These are phyloP conservation scores for Xestia c-nigrum DNA, from an alignment of 2,888 invertebrate genomes.

Conservation along the genomic window DNA sequence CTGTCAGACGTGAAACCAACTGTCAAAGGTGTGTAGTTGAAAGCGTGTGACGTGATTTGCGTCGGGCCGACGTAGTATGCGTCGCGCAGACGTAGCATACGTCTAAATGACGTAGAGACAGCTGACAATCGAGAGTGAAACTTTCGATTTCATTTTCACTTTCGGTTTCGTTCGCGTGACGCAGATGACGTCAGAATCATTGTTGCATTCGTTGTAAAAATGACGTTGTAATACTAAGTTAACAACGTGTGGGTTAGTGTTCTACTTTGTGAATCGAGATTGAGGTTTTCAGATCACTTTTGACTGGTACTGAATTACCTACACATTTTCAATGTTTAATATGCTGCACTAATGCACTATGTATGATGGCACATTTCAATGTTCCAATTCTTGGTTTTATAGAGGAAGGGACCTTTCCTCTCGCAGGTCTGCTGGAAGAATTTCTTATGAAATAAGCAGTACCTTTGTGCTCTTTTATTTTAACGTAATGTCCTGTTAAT, in stretches of 20 bases:
- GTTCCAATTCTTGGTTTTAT: no score
- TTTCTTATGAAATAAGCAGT: no score
- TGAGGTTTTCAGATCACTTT: no score
- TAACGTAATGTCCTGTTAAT: no score
- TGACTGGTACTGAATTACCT: no score
- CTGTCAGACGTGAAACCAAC: neutral
- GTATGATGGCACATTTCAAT: no score
- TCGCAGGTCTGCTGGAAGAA: no score
- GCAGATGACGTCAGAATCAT: slow-evolving; percentile 35
- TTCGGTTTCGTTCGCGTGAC: slow-evolving; percentile 62
- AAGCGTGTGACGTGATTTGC: slow-evolving; percentile 30
- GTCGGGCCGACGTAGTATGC: slow-evolving; percentile 4
- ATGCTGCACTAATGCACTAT: no score
- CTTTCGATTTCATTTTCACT: slow-evolving; percentile 37
- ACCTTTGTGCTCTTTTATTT: no score
- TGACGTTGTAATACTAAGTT: slow-evolving; percentile 26
- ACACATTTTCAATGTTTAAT: no score
- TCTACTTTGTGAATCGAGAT: slow-evolving; percentile 10
- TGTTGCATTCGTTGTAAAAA: neutral
- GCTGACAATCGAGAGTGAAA: neutral
- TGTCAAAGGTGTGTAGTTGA: neutral
- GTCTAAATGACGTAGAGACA: slow-evolving; percentile 28
- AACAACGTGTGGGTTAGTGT: neutral
- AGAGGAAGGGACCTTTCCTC: no score
- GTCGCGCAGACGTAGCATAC: slow-evolving; percentile 26